A percentile compares a stretch with the other conserved stretches of the same genome.
phyloP scores from a whole-genome alignment of 1,140 invertebrate species.

The Campoletis sonorensis region DNA sequence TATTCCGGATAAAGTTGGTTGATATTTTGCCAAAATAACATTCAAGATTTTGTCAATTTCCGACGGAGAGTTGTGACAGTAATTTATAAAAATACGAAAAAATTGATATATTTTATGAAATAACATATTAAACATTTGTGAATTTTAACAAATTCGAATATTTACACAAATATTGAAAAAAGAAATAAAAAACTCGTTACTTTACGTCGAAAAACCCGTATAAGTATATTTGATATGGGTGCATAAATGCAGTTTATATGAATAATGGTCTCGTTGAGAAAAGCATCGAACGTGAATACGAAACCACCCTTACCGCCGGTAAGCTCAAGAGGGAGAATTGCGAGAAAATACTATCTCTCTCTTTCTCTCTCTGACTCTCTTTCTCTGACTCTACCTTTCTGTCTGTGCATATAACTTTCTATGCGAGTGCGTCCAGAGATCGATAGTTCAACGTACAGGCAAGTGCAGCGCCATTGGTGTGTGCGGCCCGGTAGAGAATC shows the following conservation, averaged over 20 bases:
- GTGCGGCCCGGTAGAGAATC: slow-evolving; percentile 34
- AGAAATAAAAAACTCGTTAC: background rate
- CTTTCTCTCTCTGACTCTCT: background rate
- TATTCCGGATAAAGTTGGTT: no score
- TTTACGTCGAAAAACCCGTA: background rate
- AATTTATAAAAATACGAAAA: no score
- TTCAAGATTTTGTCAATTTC: no score
- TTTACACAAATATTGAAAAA: no score
- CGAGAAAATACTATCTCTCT: background rate
- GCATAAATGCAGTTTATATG: background rate
- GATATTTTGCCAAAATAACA: no score
- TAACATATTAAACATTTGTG: no score
- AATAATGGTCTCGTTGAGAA: slow-evolving; percentile 29
- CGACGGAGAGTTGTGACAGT: no score
- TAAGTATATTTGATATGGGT: background rate
- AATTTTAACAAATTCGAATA: no score
- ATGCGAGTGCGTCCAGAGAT: slow-evolving; percentile 61
- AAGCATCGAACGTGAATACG: slow-evolving; percentile 14
- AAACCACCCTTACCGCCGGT: slow-evolving; percentile 16
- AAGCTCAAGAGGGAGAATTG: background rate
- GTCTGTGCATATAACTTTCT: slow-evolving; percentile 55
- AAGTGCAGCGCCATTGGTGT: slow-evolving; percentile 63
- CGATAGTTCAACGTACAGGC: slow-evolving; percentile 75
- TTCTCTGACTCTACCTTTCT: background rate
- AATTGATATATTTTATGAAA: no score